Conservation (phyloP, 2,888 invertebrate genomes). For the Aspidiotus rigidus region DNA sequence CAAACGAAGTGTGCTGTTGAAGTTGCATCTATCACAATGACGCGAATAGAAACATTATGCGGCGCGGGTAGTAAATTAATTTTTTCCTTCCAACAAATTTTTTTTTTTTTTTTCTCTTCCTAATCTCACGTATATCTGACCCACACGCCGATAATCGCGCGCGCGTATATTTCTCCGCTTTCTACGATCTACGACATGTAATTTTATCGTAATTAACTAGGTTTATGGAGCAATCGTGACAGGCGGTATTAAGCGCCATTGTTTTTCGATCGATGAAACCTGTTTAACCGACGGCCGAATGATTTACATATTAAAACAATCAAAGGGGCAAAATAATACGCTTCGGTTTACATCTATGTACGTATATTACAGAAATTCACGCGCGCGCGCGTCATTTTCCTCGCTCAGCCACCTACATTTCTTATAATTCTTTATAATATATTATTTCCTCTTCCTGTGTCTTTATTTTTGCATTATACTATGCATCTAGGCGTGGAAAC, state of each 20-base stretch:
- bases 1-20: too few species aligned
- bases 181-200: slow-evolving; percentile 4
- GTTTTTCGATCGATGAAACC: slow-evolving; percentile 30
- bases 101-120: neutral
- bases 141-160: slow-evolving; percentile 1
- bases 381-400: too few species aligned
- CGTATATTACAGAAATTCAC: too few species aligned
- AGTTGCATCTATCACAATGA: too few species aligned
- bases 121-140: slow-evolving; percentile 1
- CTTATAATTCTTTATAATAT: too few species aligned
- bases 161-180: neutral
- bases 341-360: neutral
- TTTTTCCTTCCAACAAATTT: neutral
- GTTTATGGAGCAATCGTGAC: slow-evolving; percentile 32
- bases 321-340: neutral
- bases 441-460: too few species aligned
- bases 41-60: too few species aligned
- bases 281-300: slow-evolving; percentile 19
- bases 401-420: too few species aligned
- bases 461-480: too few species aligned
- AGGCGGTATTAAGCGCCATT: slow-evolving; percentile 28
- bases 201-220: slow-evolving; percentile 25
- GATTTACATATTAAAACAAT: slow-evolving; percentile 4
- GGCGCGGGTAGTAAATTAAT: too few species aligned
- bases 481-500: too few species aligned